A percentile compares a stretch with the other conserved stretches of the same genome.
phyloP scores from a whole-genome alignment of 2,797 vertebrate species.

The Hapalemur alaotrensis region DNA sequence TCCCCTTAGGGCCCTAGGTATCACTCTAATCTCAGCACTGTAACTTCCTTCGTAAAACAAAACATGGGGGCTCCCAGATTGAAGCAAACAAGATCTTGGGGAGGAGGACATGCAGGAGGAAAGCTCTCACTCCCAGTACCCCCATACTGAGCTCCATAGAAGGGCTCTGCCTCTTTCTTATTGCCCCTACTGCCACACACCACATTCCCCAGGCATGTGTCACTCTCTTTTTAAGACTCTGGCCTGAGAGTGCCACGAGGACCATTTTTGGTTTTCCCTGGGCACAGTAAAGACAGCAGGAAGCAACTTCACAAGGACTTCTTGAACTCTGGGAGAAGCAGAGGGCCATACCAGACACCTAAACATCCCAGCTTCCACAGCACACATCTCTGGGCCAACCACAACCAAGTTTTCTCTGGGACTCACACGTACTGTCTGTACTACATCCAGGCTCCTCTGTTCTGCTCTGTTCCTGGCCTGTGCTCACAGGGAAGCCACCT shows the following conservation, averaged over 20 bases:
- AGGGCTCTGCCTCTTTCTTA: not conserved
- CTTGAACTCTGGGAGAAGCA: not conserved
- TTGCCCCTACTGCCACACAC: not conserved
- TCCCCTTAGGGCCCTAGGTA: not conserved
- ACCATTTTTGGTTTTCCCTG: not conserved
- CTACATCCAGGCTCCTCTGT: not conserved
- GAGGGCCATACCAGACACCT: not conserved
- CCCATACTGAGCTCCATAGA: not conserved
- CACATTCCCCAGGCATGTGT: not conserved
- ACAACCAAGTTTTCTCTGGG: not conserved
- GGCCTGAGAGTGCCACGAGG: not conserved
- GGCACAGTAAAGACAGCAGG: not conserved
- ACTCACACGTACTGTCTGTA: not conserved
- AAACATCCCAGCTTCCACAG: not conserved
- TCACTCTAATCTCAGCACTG: not conserved
- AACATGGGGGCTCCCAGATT: not conserved
- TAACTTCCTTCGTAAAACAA: not conserved
- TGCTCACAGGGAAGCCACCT: not conserved
- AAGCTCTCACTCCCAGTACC: not conserved
- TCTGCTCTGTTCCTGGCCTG: not conserved
- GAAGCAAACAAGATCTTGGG: not conserved
- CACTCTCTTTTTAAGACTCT: conserved; percentile 7
- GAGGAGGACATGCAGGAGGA: not conserved
- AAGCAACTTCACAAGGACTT: conserved; percentile 20
- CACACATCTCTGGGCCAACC: not conserved